A percentile compares a stretch with the other conserved stretches of the same genome.
phyloP scores from a whole-genome alignment of 1,140 invertebrate species.

The Tribolium castaneum region DNA sequence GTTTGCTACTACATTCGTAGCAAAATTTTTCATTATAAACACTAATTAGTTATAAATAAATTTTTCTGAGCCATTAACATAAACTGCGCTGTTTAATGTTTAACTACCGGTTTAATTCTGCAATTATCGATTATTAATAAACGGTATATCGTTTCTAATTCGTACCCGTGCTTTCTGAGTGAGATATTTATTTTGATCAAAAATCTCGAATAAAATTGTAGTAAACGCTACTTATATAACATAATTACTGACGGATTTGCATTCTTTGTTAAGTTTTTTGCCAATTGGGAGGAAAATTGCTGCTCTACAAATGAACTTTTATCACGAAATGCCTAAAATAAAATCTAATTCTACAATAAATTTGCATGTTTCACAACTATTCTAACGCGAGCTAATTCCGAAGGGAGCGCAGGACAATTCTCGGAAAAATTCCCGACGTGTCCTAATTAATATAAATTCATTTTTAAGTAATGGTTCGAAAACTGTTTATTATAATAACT shows the following conservation, averaged over 20 bases:
- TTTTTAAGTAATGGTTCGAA: conserved; percentile 32
- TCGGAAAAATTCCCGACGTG: neutral
- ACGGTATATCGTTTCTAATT: neutral
- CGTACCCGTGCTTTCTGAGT: neutral
- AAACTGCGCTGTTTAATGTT: neutral
- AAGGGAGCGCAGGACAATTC: neutral
- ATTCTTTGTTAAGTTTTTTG: conserved; percentile 41
- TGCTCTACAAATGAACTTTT: conserved; percentile 38
- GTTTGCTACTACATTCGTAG: neutral
- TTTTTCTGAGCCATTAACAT: neutral
- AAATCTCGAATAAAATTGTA: neutral
- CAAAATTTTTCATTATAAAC: neutral
- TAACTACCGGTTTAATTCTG: neutral
- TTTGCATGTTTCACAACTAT: conserved; percentile 41
- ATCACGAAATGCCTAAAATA: conserved; percentile 41
- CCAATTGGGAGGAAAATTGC: conserved; percentile 36
- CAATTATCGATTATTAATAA: neutral
- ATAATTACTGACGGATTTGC: conserved; percentile 31
- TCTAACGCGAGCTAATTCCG: conserved; percentile 27
- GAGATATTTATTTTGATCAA: neutral
- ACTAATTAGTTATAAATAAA: neutral
- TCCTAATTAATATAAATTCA: conserved; percentile 35
- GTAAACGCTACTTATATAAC: conserved; percentile 20
- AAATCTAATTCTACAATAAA: conserved; percentile 41
- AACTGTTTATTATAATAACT: conserved; percentile 35